These are phyloP conservation scores for Poeciliopsis occidentalis DNA, from an alignment of 2,113 vertebrate genomes.

Conservation along the genomic window DNA sequence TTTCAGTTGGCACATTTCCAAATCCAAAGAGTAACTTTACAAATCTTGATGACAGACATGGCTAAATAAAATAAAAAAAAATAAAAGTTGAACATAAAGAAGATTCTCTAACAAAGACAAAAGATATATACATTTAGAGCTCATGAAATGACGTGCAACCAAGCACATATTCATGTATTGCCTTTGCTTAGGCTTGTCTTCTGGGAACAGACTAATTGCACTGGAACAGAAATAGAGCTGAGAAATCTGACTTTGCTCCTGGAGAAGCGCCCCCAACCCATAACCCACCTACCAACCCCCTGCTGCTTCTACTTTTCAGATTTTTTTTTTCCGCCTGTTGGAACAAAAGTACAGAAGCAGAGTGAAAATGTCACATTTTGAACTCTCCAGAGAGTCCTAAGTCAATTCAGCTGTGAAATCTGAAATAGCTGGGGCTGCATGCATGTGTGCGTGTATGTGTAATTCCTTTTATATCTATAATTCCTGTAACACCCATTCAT, in stretches of 20 bases:
- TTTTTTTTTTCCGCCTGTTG: conserved; percentile 73
- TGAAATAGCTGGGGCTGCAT: conserved; percentile 64
- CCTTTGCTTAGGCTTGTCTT: conserved; percentile 72
- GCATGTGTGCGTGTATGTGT: conserved; percentile 52
- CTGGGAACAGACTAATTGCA: conserved; percentile 80
- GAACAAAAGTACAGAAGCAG: conserved; percentile 78
- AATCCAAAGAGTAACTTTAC: conserved; percentile 7
- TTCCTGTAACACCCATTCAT: conserved; percentile 59
- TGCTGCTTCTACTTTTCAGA: conserved; percentile 73
- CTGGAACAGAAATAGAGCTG: conserved; percentile 80
- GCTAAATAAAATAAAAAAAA: conserved; percentile 41
- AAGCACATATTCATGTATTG: conserved; percentile 60
- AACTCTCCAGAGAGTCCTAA: conserved; percentile 79
- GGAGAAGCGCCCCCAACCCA: conserved; percentile 72
- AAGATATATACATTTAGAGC: conserved; percentile 37
- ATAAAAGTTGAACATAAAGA: conserved; percentile 45
- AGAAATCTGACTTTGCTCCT: conserved; percentile 70
- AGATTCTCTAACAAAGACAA: conserved; percentile 46
- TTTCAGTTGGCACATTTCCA: conserved; percentile 15
- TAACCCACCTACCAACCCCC: conserved; percentile 71
- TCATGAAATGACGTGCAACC: conserved; percentile 61
- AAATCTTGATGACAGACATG: conserved; percentile 20
- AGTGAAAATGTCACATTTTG: conserved; percentile 80
- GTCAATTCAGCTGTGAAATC: conserved; percentile 78
- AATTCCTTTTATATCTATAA: conserved; percentile 68